Evolutionary conservation across 2,113 vertebrate species (phyloP), one percentile per base, ranked within the genome.

Genomic region (Macquaria ambigua): DNA sequence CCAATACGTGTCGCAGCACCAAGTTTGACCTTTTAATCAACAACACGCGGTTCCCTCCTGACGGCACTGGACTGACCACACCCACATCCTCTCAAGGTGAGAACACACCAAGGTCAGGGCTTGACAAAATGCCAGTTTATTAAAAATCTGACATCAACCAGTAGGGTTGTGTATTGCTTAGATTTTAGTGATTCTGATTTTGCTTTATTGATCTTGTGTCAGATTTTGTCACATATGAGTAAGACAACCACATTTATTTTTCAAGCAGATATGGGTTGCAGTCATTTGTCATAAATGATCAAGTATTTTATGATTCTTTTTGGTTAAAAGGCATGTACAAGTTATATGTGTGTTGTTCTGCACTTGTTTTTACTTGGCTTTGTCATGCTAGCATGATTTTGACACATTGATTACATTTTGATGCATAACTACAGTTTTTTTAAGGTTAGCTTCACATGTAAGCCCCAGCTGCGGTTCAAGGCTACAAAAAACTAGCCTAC

Each of bases 21-120:
- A 99, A 99, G 92, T 99, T 99, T 52, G 98, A 99, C 91, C 96
- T 99, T 80, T 95, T 99, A 76, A 99, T 99, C 93, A 99, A 97
- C 96, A 99, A 98, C 4, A 97, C 98, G 3, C 95, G 97, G 50
- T 97, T 98, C 84, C 98, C 98, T 0, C 97, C 98, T 52, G 97
- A 98, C 86, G 95, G 96, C 87, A 97, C 95, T 1, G 90, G 97
- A 55, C 97, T 98, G 34, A 95, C 95, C 88, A 97, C 96, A 3
- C 96, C 98, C 46, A 96, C 96, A 3, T 96, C 97, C 31, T 96
- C 96, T 18, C 97, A 98, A 74, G 97, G 98, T 99, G 83, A 92
- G 87, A 61, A 12, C 41, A 31, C 43, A 4, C 6, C 31, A 23
- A 31, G 25, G 69, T 46, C 50, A 20, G 1, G 8, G 56, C 31